Percentiles rank a stretch among this genome's conserved stretches.
Evolutionary conservation across 2,888 invertebrate species (phyloP).

Genomic region (Athrips mouffetella): DNA sequence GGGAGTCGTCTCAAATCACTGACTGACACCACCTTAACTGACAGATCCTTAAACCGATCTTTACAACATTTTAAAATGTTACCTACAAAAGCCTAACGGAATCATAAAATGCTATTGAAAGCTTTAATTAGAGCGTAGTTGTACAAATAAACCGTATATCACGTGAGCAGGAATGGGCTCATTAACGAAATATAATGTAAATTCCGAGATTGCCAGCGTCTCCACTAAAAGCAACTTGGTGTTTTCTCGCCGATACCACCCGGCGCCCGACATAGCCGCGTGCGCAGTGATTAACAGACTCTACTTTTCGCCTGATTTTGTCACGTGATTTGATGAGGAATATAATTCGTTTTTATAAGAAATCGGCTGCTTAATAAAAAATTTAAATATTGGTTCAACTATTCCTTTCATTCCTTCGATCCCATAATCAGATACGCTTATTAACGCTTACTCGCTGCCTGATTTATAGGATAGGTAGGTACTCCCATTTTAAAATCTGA

Average conservation of each 20-base stretch:
- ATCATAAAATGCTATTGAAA: slow-evolving; percentile 35
- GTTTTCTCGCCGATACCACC: slow-evolving; percentile 35
- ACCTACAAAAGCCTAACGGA: slow-evolving; percentile 10
- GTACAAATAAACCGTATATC: slow-evolving; percentile 20
- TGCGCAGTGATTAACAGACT: slow-evolving; percentile 52
- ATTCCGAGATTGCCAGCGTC: slow-evolving; percentile 68
- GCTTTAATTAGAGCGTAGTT: slow-evolving; percentile 27
- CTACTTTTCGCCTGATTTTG: neutral
- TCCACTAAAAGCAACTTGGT: slow-evolving; percentile 70
- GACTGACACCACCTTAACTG: too few species aligned
- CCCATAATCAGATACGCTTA: neutral
- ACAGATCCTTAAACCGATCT: too few species aligned
- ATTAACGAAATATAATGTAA: slow-evolving; percentile 55
- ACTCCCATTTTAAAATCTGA: neutral
- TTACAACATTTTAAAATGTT: too few species aligned
- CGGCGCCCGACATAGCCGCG: slow-evolving; percentile 36
- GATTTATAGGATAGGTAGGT: neutral
- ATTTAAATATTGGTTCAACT: neutral
- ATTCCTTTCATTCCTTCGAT: neutral
- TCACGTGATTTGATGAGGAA: neutral
- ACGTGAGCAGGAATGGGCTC: slow-evolving; percentile 30
- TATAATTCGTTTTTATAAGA: too few species aligned
- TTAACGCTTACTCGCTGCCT: too few species aligned
- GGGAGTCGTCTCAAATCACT: too few species aligned
- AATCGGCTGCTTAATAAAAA: too few species aligned